phyloP scores from a whole-genome alignment of 2,888 invertebrate genomes.

The Drosophila birchii region DNA sequence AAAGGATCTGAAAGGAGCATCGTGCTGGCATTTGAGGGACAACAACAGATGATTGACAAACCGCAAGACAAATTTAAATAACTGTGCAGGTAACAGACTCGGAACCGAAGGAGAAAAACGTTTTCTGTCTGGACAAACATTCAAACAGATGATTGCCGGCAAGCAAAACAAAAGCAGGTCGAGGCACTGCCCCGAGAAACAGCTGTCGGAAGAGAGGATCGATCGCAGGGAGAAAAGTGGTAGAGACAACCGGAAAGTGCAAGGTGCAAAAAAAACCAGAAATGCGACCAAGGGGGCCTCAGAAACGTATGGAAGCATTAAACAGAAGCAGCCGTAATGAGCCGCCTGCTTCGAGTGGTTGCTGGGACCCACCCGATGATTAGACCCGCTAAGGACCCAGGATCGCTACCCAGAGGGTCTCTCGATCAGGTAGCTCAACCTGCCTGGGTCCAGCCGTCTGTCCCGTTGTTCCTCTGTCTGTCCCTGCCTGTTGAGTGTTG shows the following conservation, averaged over 20 bases:
- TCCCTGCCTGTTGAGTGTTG: conserved; percentile 62
- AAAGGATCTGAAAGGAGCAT: conserved; percentile 45
- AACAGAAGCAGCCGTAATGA: conserved; percentile 76
- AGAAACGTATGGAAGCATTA: conserved; percentile 55
- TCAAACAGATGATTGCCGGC: conserved; percentile 54
- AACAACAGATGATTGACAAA: conserved; percentile 78
- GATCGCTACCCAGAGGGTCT: conserved; percentile 40
- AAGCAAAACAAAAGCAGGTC: conserved; percentile 56
- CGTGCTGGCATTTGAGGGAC: conserved; percentile 43
- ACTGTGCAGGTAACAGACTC: conserved; percentile 55
- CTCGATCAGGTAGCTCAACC: conserved; percentile 17
- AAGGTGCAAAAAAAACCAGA: conserved; percentile 74
- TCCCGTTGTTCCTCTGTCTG: conserved; percentile 11
- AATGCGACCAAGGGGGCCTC: conserved; percentile 43
- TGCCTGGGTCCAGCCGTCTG: conserved; percentile 12
- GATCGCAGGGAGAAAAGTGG: conserved; percentile 27
- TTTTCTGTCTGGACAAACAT: conserved; percentile 25
- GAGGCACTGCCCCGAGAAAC: conserved; percentile 56
- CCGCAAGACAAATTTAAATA: conserved; percentile 80
- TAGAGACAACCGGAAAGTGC: conserved; percentile 56
- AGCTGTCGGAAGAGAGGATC: conserved; percentile 68
- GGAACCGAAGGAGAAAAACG: conserved; percentile 5
- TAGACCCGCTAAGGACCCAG: conserved; percentile 54
- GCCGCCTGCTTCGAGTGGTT: conserved; percentile 41
- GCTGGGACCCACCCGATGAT: conserved; percentile 53